Percentiles rank a stretch among this genome's conserved stretches.
Conservation (phyloP, 2,888 invertebrate genomes). For the Pilophorus perplexus region DNA sequence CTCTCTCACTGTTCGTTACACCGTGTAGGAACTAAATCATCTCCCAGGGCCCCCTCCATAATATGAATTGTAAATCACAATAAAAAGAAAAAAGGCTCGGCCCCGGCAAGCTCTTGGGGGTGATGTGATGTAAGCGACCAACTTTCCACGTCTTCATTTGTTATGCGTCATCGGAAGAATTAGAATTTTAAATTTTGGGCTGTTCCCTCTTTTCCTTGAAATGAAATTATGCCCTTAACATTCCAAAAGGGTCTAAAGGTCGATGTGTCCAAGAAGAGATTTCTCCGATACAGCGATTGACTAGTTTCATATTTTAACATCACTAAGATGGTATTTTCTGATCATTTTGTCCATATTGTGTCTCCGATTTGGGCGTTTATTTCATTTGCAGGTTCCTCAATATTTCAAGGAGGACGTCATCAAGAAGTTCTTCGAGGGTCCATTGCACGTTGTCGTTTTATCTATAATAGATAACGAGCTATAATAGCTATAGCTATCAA, state of each 20-base stretch:
- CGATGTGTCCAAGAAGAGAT: neutral
- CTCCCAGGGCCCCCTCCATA: slow-evolving; percentile 9
- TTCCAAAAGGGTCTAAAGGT: slow-evolving; percentile 23
- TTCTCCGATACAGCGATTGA: too few relatives aligned
- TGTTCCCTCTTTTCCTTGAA: slow-evolving; percentile 5
- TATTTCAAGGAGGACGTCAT: too few relatives aligned
- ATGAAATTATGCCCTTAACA: slow-evolving; percentile 24
- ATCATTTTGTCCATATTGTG: too few relatives aligned
- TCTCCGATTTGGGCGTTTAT: too few relatives aligned
- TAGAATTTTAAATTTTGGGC: slow-evolving; percentile 27
- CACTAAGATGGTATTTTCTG: too few relatives aligned
- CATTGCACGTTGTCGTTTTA: too few relatives aligned
- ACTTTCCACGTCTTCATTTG: slow-evolving; percentile 33
- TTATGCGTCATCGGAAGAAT: slow-evolving; percentile 31
- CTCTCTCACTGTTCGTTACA: slow-evolving; percentile 15
- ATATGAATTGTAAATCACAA: slow-evolving; percentile 38
- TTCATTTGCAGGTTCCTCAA: too few relatives aligned
- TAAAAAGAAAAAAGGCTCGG: slow-evolving; percentile 31
- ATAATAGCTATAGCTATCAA: too few relatives aligned
- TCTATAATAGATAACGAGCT: too few relatives aligned
- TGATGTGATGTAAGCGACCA: slow-evolving; percentile 33
- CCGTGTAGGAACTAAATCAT: slow-evolving; percentile 31
- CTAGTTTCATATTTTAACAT: too few relatives aligned
- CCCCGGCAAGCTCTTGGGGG: slow-evolving; percentile 22
- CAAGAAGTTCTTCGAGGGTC: too few relatives aligned